phyloP scores from a whole-genome alignment of 2,888 invertebrate species.

The Oscheius sp. region DNA sequence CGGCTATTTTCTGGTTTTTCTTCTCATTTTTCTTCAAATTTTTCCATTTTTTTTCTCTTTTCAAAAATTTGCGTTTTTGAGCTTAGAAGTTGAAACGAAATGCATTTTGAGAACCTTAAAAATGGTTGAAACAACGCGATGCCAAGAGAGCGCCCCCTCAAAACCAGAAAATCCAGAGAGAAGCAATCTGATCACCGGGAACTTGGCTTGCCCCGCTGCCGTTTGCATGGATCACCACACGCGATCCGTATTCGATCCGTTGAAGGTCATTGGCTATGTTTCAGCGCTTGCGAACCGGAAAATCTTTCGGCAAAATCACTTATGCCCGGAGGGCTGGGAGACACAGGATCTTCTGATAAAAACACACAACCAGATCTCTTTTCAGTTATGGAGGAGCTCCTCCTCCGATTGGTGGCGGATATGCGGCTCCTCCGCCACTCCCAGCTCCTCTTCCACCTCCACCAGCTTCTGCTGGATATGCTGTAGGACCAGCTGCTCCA shows the following conservation, averaged over 20 bases:
- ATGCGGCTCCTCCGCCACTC: slow-evolving; percentile 29
- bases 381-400: slow-evolving; percentile 33
- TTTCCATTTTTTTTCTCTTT: background rate
- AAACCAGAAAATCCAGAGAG: too few species aligned
- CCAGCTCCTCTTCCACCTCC: slow-evolving; percentile 34
- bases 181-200: slow-evolving; percentile 3
- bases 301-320: slow-evolving; percentile 27
- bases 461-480: slow-evolving; percentile 41
- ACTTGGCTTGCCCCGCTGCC: too few species aligned
- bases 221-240: slow-evolving; percentile 6
- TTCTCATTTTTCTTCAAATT: background rate
- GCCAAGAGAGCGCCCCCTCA: too few species aligned
- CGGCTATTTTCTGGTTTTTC: background rate
- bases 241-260: slow-evolving; percentile 25
- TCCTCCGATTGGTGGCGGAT: slow-evolving; percentile 37
- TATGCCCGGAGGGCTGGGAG: background rate
- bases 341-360: too few species aligned
- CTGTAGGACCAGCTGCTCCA: slow-evolving; percentile 16
- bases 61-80: too few species aligned
- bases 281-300: slow-evolving; percentile 21
- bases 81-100: too few species aligned
- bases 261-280: slow-evolving; percentile 29
- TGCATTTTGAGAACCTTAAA: too few species aligned
- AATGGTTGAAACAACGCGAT: too few species aligned
- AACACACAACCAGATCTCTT: too few species aligned